A percentile compares a stretch with the other conserved stretches of the same genome.
Conservation (phyloP, 1,140 invertebrate genomes). For the Pogonus chalceus region DNA sequence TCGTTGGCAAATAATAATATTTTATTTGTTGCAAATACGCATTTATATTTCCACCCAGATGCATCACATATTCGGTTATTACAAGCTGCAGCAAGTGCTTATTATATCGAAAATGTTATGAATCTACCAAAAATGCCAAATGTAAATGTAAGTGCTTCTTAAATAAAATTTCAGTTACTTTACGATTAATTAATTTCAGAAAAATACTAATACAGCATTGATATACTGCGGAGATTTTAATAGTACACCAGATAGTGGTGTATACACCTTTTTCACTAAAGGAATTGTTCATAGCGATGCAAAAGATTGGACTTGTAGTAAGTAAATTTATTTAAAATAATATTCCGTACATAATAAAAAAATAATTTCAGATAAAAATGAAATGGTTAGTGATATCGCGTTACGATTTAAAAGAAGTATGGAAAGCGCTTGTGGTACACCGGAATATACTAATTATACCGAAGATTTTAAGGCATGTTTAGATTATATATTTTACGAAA, state of each 20-base stretch:
- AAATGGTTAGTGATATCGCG: conserved; percentile 48
- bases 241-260: conserved; percentile 69
- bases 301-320: conserved; percentile 69
- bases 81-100: conserved; percentile 56
- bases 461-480: conserved; percentile 73
- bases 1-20: conserved; percentile 49
- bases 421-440: conserved; percentile 64
- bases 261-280: conserved; percentile 65
- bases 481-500: conserved; percentile 87
- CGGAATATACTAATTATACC: conserved; percentile 80
- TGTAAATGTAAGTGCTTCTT: conserved; percentile 6
- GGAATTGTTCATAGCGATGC: conserved; percentile 50
- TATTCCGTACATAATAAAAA: not conserved
- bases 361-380: conserved; percentile 44
- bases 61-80: conserved; percentile 81
- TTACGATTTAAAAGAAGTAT: conserved; percentile 53
- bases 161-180: not conserved
- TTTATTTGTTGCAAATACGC: conserved; percentile 76
- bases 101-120: conserved; percentile 46
- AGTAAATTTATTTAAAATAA: conserved; percentile 35
- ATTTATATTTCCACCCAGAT: conserved; percentile 87
- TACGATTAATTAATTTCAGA: conserved; percentile 36
- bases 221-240: conserved; percentile 83
- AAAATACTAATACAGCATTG: conserved; percentile 45
- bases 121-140: conserved; percentile 40